These are phyloP conservation scores for Periophthalmus magnuspinnatus DNA, from an alignment of 2,797 vertebrate species.

Conservation along the genomic window DNA sequence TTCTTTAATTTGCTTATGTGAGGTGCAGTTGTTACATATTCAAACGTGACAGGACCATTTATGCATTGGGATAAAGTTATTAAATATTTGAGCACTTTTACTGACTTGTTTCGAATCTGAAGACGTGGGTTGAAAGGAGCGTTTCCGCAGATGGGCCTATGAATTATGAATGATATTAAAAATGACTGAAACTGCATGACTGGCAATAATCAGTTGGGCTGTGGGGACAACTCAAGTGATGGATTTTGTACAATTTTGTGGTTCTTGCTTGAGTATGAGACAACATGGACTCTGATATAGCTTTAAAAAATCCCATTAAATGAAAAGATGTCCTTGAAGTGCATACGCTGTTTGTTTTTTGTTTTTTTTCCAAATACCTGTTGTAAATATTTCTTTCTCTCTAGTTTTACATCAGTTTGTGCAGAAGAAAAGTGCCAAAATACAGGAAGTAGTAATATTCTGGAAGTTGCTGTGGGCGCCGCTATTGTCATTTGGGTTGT, in stretches of 20 bases:
- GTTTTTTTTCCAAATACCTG: no score
- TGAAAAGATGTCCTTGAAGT: no score
- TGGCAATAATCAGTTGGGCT: not conserved
- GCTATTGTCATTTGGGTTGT: no score
- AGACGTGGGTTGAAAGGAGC: constrained; percentile 1
- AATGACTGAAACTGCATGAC: not conserved
- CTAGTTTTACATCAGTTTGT: no score
- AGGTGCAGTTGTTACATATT: not conserved
- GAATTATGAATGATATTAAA: constrained; percentile 8
- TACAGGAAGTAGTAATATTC: no score
- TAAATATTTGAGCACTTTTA: constrained; percentile 6
- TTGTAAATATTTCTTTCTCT: no score
- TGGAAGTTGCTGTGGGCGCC: no score
- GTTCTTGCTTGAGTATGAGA: not conserved
- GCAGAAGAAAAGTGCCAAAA: no score
- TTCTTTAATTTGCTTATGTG: not conserved
- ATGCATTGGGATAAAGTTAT: not conserved
- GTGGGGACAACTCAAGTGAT: not conserved
- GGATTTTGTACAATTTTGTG: not conserved
- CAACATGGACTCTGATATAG: not conserved
- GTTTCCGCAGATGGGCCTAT: constrained; percentile 3
- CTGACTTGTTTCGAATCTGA: not conserved
- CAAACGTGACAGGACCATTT: not conserved
- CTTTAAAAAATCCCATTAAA: no score
- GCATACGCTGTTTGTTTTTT: no score